Evolutionary conservation across 1,140 invertebrate genomes (phyloP), one percentile per base, ranked within the genome.

Genomic region (Drosophila kepulauana): DNA sequence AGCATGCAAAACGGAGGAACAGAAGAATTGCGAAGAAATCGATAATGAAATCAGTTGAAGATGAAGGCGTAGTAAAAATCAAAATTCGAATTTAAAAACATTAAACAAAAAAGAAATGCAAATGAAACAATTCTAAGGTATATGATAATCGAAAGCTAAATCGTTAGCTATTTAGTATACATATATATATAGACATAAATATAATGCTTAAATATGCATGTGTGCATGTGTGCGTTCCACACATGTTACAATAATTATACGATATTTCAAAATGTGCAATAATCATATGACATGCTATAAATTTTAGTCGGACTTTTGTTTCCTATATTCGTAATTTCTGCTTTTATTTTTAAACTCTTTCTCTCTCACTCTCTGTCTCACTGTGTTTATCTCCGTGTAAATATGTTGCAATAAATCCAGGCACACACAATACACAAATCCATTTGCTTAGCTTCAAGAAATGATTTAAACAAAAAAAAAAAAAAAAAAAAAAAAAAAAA

Each of bases 11-110:
- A n/a, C 35, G 20, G 28, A 45, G 38, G 48, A 65, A 61, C 38
- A 11, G 20, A 15, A n/a, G 10, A 73, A 52, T 48, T 25, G 20
- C 20, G 20, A 25, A 66, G 43, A 49, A 52, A 58, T 38, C 28
- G 28, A 51, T 52, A 41, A 41, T 56, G 33, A 61, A 52, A 80
- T 57, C 65, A 72, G 64, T 45, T 56, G 61, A 61, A 74, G 49
- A 52, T 45, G 63, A 80, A 73, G 78, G 81, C 85, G 86, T 89
- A 89, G 76, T 61, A 82, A 91, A 91, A 91, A 91, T 91, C 88
- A 91, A 91, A 91, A 91, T 91, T 91, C 88, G 88, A 91, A 91
- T 91, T 91, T 91, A 91, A 7, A 56, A 56, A 38, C 46, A 48
- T 3, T 48, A 56, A 57, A 57, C 13, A 20, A 41, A 57, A n/a